phyloP scores from a whole-genome alignment of 2,113 vertebrate genomes.

The Leuciscus idus region DNA sequence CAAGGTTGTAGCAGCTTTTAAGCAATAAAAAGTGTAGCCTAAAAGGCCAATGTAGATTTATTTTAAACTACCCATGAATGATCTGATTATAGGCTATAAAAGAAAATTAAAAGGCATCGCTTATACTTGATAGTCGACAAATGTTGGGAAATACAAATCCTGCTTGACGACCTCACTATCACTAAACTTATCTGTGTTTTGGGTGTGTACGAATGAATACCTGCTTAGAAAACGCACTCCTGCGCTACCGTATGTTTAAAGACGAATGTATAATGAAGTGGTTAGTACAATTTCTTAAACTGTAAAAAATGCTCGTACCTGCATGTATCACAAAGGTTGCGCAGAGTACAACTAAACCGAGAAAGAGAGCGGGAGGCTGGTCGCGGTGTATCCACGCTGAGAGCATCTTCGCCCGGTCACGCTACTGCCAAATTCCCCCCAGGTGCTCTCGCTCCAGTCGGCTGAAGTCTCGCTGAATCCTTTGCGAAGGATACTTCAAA shows the following conservation, averaged over 20 bases:
- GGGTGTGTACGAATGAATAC: background rate
- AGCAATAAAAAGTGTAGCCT: background rate
- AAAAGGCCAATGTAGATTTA: background rate
- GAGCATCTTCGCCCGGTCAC: conserved; percentile 74
- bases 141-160: conserved; percentile 4
- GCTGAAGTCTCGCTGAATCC: conserved; percentile 40
- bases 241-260: background rate
- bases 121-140: background rate
- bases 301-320: conserved; percentile 61
- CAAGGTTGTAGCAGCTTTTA: background rate
- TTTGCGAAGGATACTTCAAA: conserved; percentile 15
- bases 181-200: conserved; percentile 9
- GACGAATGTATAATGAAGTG: background rate
- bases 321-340: conserved; percentile 63
- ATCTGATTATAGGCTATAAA: background rate
- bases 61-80: background rate
- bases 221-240: background rate
- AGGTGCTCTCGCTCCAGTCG: conserved; percentile 41
- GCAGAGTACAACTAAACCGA: conserved; percentile 70
- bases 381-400: conserved; percentile 67
- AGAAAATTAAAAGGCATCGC: background rate
- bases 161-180: conserved; percentile 24
- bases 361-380: conserved; percentile 65
- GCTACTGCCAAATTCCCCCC: conserved; percentile 63
- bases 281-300: background rate